A percentile compares a stretch with the other conserved stretches of the same genome.
Conservation (phyloP, 2,888 invertebrate genomes). For the Papilio demoleus region DNA sequence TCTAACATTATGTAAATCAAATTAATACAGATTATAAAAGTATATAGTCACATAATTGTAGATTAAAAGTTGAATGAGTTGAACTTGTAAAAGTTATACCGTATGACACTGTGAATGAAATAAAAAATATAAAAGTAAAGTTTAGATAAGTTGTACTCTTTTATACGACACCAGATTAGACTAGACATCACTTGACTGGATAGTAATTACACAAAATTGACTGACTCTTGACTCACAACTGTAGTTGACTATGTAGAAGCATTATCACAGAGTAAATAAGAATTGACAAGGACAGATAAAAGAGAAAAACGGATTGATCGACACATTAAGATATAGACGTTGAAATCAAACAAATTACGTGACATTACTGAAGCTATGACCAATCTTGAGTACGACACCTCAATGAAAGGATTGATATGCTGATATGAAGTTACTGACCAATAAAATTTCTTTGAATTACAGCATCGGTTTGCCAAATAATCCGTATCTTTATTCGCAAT, state of each 20-base stretch:
- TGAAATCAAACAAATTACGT: background rate
- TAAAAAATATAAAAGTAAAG: background rate
- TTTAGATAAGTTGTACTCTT: background rate
- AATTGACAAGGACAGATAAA: background rate
- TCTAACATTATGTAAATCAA: no score
- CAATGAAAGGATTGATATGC: conserved; percentile 33
- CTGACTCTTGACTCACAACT: conserved; percentile 24
- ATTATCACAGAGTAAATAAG: background rate
- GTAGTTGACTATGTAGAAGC: conserved; percentile 34
- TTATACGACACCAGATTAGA: background rate
- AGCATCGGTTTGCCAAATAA: conserved; percentile 80
- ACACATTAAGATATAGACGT: background rate
- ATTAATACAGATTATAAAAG: no score
- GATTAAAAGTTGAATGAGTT: no score
- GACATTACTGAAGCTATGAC: background rate
- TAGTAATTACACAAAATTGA: conserved; percentile 15
- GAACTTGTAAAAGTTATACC: no score
- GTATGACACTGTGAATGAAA: no score
- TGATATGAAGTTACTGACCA: conserved; percentile 47
- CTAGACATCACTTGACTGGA: conserved; percentile 14
- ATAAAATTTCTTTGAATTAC: conserved; percentile 70
- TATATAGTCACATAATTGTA: no score
- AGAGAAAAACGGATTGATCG: background rate
- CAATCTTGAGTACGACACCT: background rate
- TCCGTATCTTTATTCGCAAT: conserved; percentile 81